These are phyloP conservation scores for Oncopodura yosiiana DNA, from an alignment of 1,140 invertebrate species.

Conservation along the genomic window DNA sequence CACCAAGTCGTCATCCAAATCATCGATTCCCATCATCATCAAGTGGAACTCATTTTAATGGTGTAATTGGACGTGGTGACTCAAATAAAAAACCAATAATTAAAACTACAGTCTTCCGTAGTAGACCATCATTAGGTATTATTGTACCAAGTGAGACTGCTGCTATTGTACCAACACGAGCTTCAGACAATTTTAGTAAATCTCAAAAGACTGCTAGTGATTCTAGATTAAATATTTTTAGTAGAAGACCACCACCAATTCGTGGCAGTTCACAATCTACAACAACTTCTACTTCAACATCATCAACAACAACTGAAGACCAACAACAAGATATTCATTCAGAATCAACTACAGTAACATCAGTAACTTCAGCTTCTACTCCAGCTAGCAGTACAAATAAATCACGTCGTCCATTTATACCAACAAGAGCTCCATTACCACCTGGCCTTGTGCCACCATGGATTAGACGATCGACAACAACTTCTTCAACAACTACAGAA, in stretches of 20 bases:
- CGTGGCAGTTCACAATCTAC: no score
- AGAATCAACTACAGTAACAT: constrained; percentile 1
- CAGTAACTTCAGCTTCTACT: no score
- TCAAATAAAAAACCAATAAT: no score
- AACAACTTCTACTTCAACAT: not conserved
- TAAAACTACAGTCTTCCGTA: no score
- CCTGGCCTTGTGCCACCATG: not conserved
- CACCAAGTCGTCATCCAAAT: not conserved
- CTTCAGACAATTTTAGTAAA: no score
- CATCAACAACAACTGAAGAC: not conserved
- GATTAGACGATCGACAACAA: constrained; percentile 2
- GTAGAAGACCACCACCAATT: no score
- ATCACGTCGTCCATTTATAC: not conserved
- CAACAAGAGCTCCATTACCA: constrained; percentile 1
- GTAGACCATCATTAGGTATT: no score
- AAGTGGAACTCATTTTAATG: constrained; percentile 19
- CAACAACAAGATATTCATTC: constrained; percentile 8
- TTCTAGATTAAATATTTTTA: no score
- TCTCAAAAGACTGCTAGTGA: no score
- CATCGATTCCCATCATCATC: constrained; percentile 3
- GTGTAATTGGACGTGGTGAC: no score
- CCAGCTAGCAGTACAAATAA: not conserved
- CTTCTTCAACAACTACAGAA: not conserved
- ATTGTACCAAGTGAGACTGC: no score
- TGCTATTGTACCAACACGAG: no score